Base-by-base conservation (phyloP, 2,888 invertebrate species). In the Nebria brevicollis region DNA sequence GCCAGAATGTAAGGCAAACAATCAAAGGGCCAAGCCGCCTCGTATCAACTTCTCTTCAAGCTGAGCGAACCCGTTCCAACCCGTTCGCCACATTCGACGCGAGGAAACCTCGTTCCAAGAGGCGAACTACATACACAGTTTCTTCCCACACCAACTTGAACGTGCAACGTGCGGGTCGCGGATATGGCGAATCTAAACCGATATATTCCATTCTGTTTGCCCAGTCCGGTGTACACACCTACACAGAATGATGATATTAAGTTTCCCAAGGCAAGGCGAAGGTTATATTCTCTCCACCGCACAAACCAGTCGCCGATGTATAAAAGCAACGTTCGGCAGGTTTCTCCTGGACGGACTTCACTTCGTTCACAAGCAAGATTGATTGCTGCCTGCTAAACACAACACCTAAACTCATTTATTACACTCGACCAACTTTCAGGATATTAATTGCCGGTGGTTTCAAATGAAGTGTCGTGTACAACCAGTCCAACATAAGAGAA, bases 401-500 rank as follows among this genome's bases (percentile, higher is more conserved):
- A 81, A 81, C 81, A 81, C 81, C 81, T 81, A 81, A 81, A 81
- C 77, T 77, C 81, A 81, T 81, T 81, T 81, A 81, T 81, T 73
- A 81, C 81, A 65, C 81, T 76, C 77, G 77, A 66, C 81, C 81
- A 81, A 81, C 81, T 81, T 81, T 77, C 66, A 41, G 81, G 81
- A 72, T 81, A 81, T 81, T 81, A 81, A 81, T 81, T 77, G 81
- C 81, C 66, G 66, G 77, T 66, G 81, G 81, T 81, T 81, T 81
- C 72, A 81, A 81, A 81, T 81, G 81, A 81, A 81, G 81, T 81
- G 81, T 81, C 76, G 76, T 77, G 66, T 72, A 77, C 72, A 34
- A 64, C 25, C 20, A 41, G 73, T 41, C 10, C 68, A 68, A 25
- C 26, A 13, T 13, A 66, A 66, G 66, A 15, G 13, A 15, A 66